These are phyloP conservation scores for Limnephilus rhombicus DNA, from an alignment of 2,888 invertebrate genomes.

Conservation along the genomic window DNA sequence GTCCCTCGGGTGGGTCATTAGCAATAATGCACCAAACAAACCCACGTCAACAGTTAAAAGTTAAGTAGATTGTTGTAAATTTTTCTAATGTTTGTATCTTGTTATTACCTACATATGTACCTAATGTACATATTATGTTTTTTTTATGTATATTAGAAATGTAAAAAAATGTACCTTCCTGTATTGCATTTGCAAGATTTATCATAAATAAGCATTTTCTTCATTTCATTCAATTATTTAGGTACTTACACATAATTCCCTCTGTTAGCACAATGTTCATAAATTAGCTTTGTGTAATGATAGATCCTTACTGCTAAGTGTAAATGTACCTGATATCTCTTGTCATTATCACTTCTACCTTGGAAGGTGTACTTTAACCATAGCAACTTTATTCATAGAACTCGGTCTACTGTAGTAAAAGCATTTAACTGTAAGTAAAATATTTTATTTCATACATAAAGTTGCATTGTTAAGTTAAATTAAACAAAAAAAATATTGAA, in stretches of 20 bases:
- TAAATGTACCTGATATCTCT: slow-evolving; percentile 52
- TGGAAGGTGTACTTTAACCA: slow-evolving; percentile 55
- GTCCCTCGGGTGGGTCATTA: too few relatives aligned
- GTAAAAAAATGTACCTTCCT: not conserved
- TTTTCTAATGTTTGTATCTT: too few relatives aligned
- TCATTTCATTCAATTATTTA: not conserved
- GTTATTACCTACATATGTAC: too few relatives aligned
- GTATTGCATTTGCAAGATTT: slow-evolving; percentile 21
- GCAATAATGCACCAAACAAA: too few relatives aligned
- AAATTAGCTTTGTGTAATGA: slow-evolving; percentile 40
- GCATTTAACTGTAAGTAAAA: slow-evolving; percentile 62
- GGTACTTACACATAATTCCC: too few relatives aligned
- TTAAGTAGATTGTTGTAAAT: too few relatives aligned
- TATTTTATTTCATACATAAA: slow-evolving; percentile 55
- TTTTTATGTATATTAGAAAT: slow-evolving; percentile 5
- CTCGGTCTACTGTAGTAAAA: slow-evolving; percentile 62
- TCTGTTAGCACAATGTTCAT: not conserved
- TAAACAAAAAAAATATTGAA: too few relatives aligned
- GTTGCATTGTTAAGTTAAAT: slow-evolving; percentile 57
- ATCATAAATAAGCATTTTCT: slow-evolving; percentile 36
- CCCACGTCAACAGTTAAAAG: too few relatives aligned
- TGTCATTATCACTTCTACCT: slow-evolving; percentile 56
- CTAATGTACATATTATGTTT: not conserved
- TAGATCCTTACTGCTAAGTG: slow-evolving; percentile 54
- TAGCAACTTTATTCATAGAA: slow-evolving; percentile 56